Conservation (phyloP, 1,140 invertebrate genomes). For the Latrodectus geometricus region DNA sequence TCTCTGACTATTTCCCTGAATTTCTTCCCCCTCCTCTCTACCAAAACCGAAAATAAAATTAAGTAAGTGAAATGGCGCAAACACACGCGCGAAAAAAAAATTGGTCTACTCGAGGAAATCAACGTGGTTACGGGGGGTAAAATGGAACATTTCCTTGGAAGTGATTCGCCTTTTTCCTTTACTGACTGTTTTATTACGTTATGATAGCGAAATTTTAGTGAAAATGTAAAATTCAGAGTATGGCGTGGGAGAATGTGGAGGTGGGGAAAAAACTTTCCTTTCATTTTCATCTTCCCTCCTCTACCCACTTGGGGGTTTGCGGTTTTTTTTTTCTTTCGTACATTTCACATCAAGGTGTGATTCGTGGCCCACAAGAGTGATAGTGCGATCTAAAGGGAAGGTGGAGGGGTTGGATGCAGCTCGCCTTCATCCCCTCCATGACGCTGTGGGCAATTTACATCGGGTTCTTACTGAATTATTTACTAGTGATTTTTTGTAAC, state of each 20-base stretch:
- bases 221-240: conserved; percentile 58
- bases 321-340: background rate
- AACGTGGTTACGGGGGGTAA: conserved; percentile 22
- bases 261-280: background rate
- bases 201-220: conserved; percentile 58
- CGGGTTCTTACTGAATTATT: conserved; percentile 45
- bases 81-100: conserved; percentile 24
- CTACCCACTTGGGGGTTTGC: background rate
- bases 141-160: conserved; percentile 50
- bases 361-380: conserved; percentile 51
- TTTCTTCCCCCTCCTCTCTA: background rate
- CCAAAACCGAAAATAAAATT: conserved; percentile 16
- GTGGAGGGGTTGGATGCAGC: background rate
- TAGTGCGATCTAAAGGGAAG: conserved; percentile 36
- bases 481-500: conserved; percentile 45
- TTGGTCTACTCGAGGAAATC: background rate
- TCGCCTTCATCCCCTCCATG: conserved; percentile 1
- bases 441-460: conserved; percentile 48
- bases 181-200: conserved; percentile 60
- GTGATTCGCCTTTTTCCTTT: conserved; percentile 59
- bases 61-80: conserved; percentile 36
- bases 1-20: background rate
- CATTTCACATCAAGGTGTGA: conserved; percentile 52
- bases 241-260: background rate
- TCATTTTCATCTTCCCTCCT: background rate